Base-by-base conservation (phyloP, 2,888 invertebrate genomes). In the Platycnemis pennipes region DNA sequence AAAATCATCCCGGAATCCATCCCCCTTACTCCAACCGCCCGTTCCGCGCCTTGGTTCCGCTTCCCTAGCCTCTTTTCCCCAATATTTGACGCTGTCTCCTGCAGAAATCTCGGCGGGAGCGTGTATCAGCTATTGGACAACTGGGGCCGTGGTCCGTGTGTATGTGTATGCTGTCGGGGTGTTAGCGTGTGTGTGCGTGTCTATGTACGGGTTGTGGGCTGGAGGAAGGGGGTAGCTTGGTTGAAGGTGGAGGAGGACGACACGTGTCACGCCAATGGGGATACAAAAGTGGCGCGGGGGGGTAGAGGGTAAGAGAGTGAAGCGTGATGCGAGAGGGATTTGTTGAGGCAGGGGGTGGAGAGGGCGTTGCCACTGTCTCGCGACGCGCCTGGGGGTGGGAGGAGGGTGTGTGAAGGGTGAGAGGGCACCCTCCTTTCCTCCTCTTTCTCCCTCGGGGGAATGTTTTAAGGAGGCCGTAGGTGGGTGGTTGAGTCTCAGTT, bases 71-170 rank as follows among this genome's bases (percentile, higher is more conserved):
- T 89, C 89, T 89, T 56, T 42, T n/a, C 63, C 63, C 91, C 91
- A 91, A 91, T 91, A 91, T 91, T 91, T 44, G 91, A n/a, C 91
- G 42, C 91, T 91, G 91, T 91, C 91, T 63, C 91, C n/a, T 63
- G 63, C 91, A 91, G 91, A 91, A 91, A 69, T 91, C 91, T 91
- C 91, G 42, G 42, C 91, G n/a, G 63, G 63, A 91, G 63, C 69
- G 91, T 37, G 91, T 91, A 91, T 91, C 91, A 56, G 91, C 44
- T 63, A 91, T 91, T 44, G 91, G 91, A 91, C 91, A 63, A 44
- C 26, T 42, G 53, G 31, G 16, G 37, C 53, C 8, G 53, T 49
- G 53, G 88, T 45, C 16, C 37, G n/a, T n/a, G 45, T 49, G 49
- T 49, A 49, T 49, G 49, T 49, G 49, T 49, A 16, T 49, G 49